Evolutionary conservation across 2,888 invertebrate genomes (phyloP).

Genomic region (Leptarthrus brevirostris): DNA sequence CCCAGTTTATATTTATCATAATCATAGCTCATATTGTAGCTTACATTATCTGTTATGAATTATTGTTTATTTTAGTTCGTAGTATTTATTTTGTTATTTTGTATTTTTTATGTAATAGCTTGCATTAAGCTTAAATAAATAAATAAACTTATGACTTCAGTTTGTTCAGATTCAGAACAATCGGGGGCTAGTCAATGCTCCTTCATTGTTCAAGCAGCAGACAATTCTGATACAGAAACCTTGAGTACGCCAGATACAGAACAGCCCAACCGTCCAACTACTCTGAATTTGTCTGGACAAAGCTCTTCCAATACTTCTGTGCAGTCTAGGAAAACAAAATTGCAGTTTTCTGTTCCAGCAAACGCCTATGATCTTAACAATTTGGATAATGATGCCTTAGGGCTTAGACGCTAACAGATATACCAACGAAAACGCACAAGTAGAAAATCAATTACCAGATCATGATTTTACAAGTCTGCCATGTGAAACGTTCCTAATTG

Average conservation of each 20-base stretch:
- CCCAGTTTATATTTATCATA: too few species aligned
- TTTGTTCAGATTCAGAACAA: slow-evolving; percentile 56
- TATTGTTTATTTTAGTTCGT: too few species aligned
- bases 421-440: slow-evolving; percentile 2
- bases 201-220: slow-evolving; percentile 49
- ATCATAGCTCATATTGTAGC: too few species aligned
- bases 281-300: slow-evolving; percentile 74
- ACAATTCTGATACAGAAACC: slow-evolving; percentile 47
- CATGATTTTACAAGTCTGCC: slow-evolving; percentile 69
- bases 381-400: slow-evolving; percentile 74
- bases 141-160: too few species aligned
- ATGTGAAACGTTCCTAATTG: slow-evolving; percentile 56
- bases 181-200: slow-evolving; percentile 54
- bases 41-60: too few species aligned
- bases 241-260: slow-evolving; percentile 60
- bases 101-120: too few species aligned
- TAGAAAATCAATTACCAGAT: slow-evolving; percentile 51
- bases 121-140: too few species aligned
- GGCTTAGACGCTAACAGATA: slow-evolving; percentile 69
- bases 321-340: slow-evolving; percentile 75
- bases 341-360: slow-evolving; percentile 75
- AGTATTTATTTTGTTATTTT: too few species aligned
- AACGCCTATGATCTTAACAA: slow-evolving; percentile 76
- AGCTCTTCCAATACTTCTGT: slow-evolving; percentile 71
- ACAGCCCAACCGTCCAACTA: slow-evolving; percentile 70